Conservation (phyloP, 2,888 invertebrate genomes). For the Carabus problematicus region DNA sequence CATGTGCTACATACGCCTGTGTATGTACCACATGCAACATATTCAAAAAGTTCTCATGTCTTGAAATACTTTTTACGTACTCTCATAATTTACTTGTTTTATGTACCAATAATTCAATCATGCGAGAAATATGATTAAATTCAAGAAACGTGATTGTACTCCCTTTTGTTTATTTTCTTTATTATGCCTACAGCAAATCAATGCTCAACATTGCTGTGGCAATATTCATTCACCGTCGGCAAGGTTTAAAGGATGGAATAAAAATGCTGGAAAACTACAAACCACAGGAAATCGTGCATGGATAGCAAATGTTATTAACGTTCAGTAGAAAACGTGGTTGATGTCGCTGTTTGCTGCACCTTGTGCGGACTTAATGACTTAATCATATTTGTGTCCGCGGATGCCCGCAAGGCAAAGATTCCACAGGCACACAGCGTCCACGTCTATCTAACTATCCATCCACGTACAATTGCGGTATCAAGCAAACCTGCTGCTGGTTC, state of each 20-base stretch:
- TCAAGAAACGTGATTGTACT: no score
- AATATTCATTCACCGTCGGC: no score
- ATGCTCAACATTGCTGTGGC: no score
- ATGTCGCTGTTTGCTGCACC: neutral
- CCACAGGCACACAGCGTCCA: neutral
- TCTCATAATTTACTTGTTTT: no score
- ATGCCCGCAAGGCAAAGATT: neutral
- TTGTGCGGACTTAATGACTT: constrained; percentile 8
- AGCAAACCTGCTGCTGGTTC: constrained; percentile 21
- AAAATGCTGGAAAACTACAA: neutral
- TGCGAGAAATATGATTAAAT: no score
- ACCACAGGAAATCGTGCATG: neutral
- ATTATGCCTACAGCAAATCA: no score
- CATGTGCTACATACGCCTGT: constrained; percentile 8
- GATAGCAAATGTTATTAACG: constrained; percentile 9
- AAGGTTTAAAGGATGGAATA: no score
- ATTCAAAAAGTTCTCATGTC: neutral
- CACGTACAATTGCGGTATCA: constrained; percentile 29
- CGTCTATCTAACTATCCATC: constrained; percentile 24
- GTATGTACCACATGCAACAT: neutral
- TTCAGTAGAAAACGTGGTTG: constrained; percentile 1
- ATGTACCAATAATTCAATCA: no score
- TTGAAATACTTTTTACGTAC: no score
- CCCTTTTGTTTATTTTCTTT: no score
- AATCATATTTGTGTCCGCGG: constrained; percentile 4